Evolutionary conservation across 2,113 vertebrate species (phyloP).

Genomic region (Carlito syrichta): DNA sequence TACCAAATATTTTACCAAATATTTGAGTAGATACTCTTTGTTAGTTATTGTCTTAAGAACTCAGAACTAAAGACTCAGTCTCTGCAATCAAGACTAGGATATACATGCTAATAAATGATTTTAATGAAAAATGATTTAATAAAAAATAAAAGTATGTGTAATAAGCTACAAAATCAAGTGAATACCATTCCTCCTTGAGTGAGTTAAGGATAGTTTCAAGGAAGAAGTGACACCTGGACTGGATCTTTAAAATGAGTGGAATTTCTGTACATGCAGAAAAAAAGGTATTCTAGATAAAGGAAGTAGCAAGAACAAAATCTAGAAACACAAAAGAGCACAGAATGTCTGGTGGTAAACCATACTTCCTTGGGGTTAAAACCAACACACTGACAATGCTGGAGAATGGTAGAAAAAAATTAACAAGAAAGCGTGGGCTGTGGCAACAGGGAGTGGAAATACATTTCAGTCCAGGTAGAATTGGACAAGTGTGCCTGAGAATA

Average conservation of each 20-base stretch:
- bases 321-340: neutral
- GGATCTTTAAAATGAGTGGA: neutral
- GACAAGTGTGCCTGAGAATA: neutral
- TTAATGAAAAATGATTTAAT: neutral
- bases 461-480: neutral
- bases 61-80: neutral
- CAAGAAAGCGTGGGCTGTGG: neutral
- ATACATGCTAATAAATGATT: neutral
- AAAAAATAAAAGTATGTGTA: neutral
- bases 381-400: neutral
- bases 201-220: neutral
- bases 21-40: neutral
- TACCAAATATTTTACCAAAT: neutral
- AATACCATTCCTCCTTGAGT: neutral
- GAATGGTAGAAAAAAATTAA: neutral
- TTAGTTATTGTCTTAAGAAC: neutral
- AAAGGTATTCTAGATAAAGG: neutral
- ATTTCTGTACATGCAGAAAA: neutral
- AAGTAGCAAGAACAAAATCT: neutral
- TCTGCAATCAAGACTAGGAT: neutral
- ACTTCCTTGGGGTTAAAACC: neutral
- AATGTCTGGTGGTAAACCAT: neutral
- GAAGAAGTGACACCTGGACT: neutral
- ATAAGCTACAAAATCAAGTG: neutral
- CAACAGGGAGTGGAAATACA: neutral